Evolutionary conservation across 1,140 invertebrate species (phyloP), one percentile per base, ranked within the genome.

Genomic region (Hylaeus anthracinus): DNA sequence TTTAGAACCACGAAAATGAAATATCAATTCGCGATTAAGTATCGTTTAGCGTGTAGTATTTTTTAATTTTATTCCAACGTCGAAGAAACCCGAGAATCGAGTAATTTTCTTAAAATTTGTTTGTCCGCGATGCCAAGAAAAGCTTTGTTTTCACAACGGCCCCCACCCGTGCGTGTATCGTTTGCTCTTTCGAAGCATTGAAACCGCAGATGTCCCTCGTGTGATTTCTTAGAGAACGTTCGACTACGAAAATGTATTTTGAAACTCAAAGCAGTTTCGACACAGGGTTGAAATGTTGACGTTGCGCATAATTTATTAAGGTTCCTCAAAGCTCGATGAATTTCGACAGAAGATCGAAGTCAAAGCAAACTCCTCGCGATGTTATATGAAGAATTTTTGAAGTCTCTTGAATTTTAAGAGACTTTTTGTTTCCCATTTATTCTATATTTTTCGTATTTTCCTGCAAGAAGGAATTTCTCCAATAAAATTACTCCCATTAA

Each of bases 91-190:
- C 12, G 77, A 55, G 64, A 72, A 64, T n/a, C 51, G 41, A 10
- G 63, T 43, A 61, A 81, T 85, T 85, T 69, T 15, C 73, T 56
- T 14, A 37, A 78, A 72, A 86, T 85, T 79, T 82, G 80, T 86
- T 86, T 85, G 78, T 43, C 73, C 71, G 15, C 5, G 14, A 63
- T 61, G 83, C 84, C 83, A 86, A 86, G 84, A 86, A 86, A 86
- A 86, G 84, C 84, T 86, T 82, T 85, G 84, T 86, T 85, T 78
- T 70, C 74, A 75, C 82, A 65, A 70, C 12, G 70, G 9, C 3
- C 12, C 61, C 12, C 39, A 37, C 2, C 5, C 70, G 70, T 61
- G 12, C 45, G 55, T 39, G 39, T 48, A 51, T 53, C 72, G 65
- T 45, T 65, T 55, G 56, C 60, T 64, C 82, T 58, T 56, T 60